Evolutionary conservation across 2,888 invertebrate genomes (phyloP).

Genomic region (Luperina testacea): DNA sequence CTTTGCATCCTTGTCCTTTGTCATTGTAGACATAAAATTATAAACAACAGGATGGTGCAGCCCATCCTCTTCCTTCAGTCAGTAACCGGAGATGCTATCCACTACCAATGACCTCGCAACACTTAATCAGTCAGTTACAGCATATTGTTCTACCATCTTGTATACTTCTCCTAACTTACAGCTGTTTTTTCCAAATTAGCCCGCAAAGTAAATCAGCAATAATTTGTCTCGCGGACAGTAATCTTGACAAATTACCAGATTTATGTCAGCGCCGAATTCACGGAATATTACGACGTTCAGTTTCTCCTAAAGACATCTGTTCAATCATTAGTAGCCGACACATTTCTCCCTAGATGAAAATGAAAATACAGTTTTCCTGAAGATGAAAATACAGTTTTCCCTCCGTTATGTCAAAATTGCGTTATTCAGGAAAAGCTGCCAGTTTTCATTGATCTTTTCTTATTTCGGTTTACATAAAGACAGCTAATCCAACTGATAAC

Average conservation of each 20-base stretch:
- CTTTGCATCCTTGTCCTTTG: not conserved
- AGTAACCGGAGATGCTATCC: not conserved
- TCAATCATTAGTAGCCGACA: not conserved
- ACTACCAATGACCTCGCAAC: not conserved
- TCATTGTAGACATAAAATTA: not conserved
- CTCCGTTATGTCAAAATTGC: not conserved
- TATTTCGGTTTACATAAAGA: not conserved
- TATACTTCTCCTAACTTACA: not conserved
- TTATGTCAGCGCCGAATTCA: slow-evolving; percentile 43
- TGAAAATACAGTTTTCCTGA: not conserved
- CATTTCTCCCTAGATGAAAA: not conserved
- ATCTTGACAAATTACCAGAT: slow-evolving; percentile 61
- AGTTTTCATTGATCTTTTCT: not conserved
- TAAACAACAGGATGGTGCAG: not conserved
- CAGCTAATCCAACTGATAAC: slow-evolving; percentile 14
- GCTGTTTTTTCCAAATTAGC: slow-evolving; percentile 46
- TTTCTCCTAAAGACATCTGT: slow-evolving; percentile 36
- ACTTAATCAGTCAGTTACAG: slow-evolving; percentile 1
- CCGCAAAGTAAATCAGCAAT: slow-evolving; percentile 38
- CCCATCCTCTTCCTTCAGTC: not conserved
- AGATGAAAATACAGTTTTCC: not conserved
- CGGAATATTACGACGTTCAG: slow-evolving; percentile 23
- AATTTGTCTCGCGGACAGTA: slow-evolving; percentile 57
- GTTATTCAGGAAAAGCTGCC: not conserved
- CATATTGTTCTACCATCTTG: not conserved